Percentiles rank a stretch among this genome's conserved stretches.
These are phyloP conservation scores for Stomorhina lunata DNA, from an alignment of 2,888 invertebrate genomes.

Conservation along the genomic window DNA sequence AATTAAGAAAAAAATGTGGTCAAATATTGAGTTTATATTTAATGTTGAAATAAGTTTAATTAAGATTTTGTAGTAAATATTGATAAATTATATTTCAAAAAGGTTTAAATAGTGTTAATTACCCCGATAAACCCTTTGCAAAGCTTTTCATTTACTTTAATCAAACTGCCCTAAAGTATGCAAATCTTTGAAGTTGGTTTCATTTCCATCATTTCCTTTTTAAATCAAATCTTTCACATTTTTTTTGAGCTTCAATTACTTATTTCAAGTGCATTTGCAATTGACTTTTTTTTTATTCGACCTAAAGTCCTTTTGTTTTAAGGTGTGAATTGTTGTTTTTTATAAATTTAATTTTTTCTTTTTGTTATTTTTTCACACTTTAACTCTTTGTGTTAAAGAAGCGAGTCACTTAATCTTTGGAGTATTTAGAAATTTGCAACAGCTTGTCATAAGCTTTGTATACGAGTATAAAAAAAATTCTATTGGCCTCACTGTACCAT, in stretches of 20 bases:
- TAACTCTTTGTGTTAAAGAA: background rate
- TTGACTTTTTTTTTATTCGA: conserved; percentile 1
- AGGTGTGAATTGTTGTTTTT: conserved; percentile 51
- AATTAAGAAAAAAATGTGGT: background rate
- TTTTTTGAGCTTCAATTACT: conserved; percentile 33
- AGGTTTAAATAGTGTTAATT: background rate
- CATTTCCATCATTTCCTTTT: background rate
- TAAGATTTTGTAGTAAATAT: background rate
- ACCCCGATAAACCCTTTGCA: background rate
- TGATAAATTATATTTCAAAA: too few species aligned
- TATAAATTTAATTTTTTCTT: background rate
- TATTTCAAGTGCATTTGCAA: conserved; percentile 43
- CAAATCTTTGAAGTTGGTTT: background rate
- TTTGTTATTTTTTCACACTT: conserved; percentile 33
- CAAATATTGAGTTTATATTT: background rate
- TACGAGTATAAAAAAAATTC: background rate
- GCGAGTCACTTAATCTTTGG: conserved; percentile 21
- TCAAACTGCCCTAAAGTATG: conserved; percentile 32
- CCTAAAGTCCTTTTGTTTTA: conserved; percentile 46
- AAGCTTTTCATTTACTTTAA: background rate
- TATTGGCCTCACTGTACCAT: conserved; percentile 2
- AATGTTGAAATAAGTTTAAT: background rate
- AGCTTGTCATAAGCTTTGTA: conserved; percentile 40
- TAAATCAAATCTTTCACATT: background rate
- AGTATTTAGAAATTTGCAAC: conserved; percentile 56